phyloP scores from a whole-genome alignment of 2,797 vertebrate genomes.

The Catostomus latipinnis region DNA sequence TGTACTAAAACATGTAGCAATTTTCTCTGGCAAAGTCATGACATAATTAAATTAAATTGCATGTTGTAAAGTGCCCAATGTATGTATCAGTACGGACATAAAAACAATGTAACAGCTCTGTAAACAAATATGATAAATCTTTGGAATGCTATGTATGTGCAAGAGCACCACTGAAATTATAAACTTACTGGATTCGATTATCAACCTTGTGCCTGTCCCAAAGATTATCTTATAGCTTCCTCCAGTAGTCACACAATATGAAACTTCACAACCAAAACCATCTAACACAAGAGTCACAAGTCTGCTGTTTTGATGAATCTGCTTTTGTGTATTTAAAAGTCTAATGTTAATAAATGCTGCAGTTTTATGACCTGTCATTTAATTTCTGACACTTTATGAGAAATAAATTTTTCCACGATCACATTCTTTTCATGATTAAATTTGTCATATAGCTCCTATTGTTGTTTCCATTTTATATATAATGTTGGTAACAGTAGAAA shows the following conservation, averaged over 20 bases:
- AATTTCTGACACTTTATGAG: background rate
- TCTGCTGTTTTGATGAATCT: background rate
- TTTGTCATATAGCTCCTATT: too few relatives aligned
- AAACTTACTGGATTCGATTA: conserved; percentile 59
- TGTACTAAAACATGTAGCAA: too few relatives aligned
- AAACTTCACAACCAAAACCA: too few relatives aligned
- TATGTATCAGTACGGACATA: too few relatives aligned
- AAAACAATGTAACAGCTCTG: too few relatives aligned
- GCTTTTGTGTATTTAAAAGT: background rate
- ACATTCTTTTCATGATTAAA: background rate
- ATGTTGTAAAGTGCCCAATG: too few relatives aligned
- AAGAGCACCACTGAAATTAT: background rate
- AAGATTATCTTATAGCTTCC: conserved; percentile 50
- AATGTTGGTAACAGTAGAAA: background rate
- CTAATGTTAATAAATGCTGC: too few relatives aligned
- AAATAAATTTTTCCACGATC: background rate
- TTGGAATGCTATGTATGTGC: background rate
- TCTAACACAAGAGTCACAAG: background rate
- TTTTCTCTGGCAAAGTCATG: too few relatives aligned
- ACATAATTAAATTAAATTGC: too few relatives aligned
- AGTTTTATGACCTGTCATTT: background rate
- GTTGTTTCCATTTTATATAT: background rate
- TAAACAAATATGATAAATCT: background rate
- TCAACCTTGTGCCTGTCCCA: conserved; percentile 59
- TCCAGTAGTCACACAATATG: background rate